A percentile compares a stretch with the other conserved stretches of the same genome.
Conservation (phyloP, 2,888 invertebrate genomes). For the Unio delphinus region DNA sequence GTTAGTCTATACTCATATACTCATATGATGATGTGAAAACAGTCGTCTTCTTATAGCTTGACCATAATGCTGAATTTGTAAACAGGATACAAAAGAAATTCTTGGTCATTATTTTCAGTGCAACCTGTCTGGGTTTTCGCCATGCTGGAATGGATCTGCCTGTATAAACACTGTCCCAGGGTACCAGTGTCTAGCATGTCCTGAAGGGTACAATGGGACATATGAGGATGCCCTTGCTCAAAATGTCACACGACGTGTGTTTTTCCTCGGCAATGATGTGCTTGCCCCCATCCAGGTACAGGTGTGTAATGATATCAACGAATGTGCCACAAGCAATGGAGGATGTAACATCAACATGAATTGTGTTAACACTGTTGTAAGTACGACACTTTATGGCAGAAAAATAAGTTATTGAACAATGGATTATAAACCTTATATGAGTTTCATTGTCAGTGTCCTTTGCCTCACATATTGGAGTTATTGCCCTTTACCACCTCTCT, state of each 20-base stretch:
- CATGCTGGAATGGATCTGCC: slow-evolving; percentile 20
- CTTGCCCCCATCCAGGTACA: slow-evolving; percentile 30
- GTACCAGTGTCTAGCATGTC: slow-evolving; percentile 52
- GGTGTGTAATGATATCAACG: slow-evolving; percentile 45
- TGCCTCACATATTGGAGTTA: no score
- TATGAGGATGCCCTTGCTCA: slow-evolving; percentile 49
- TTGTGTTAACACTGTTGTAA: slow-evolving; percentile 56
- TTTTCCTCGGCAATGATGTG: slow-evolving; percentile 28
- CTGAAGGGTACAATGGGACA: slow-evolving; percentile 43
- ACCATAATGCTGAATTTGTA: no score
- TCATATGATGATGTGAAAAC: no score
- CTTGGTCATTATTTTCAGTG: slow-evolving; percentile 31
- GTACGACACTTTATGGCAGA: slow-evolving; percentile 7
- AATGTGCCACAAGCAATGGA: slow-evolving; percentile 48
- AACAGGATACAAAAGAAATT: no score
- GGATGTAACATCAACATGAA: slow-evolving; percentile 51
- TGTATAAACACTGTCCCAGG: slow-evolving; percentile 53
- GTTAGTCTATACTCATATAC: no score
- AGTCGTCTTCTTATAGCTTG: no score
- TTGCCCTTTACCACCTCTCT: no score
- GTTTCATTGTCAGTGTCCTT: no score
- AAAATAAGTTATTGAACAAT: no score
- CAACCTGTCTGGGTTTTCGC: slow-evolving; percentile 31
- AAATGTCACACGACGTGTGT: slow-evolving; percentile 32
- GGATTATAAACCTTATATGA: no score